Base-by-base conservation (phyloP, 2,113 vertebrate genomes). In the Vidua chalybeata region DNA sequence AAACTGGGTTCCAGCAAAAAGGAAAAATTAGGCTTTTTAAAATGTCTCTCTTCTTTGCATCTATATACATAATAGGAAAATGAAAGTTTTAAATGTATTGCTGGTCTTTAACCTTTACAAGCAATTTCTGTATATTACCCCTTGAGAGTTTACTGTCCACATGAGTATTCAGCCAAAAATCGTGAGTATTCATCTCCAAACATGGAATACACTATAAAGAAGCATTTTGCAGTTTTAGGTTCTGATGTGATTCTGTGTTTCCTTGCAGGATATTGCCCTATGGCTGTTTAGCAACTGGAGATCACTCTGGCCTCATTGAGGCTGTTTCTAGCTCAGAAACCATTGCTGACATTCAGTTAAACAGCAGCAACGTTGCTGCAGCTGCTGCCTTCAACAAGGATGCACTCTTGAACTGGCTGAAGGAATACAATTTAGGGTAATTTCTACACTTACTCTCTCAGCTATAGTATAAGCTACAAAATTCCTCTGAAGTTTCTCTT, bases 351-450 rank as follows among this genome's bases (percentile, higher is more conserved):
- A 99, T 99, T 97, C 99, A 99, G 98, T 98, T 99, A 93, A 99
- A 99, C 92, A 99, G 98, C 97, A 99, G 99, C 97, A 99, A 99
- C 7, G 98, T 99, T 91, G 99, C 99, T 56, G 99, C 99, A 4
- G 98, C 99, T 3, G 99, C 99, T 7, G 99, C 99, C 79, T 99
- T 99, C 98, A 99, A 99, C 98, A 99, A 99, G 96, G 99, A 99
- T 4, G 99, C 99, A 6, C 97, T 99, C 91, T 98, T 99, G 71
- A 99, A 99, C 98, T 99, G 99, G 99, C 98, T 99, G 35, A 99
- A 99, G 91, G 99, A 99, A 76, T 99, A 98, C 80, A 99, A 99
- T 94, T 98, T 99, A 82, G 99, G 99, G 99, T 99, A 98, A 96
- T 85, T 51, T 35, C n/a, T 62, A 4, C 26, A 31, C 24, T 54